phyloP scores from a whole-genome alignment of 2,888 invertebrate genomes.

The Nesidiocoris tenuis region DNA sequence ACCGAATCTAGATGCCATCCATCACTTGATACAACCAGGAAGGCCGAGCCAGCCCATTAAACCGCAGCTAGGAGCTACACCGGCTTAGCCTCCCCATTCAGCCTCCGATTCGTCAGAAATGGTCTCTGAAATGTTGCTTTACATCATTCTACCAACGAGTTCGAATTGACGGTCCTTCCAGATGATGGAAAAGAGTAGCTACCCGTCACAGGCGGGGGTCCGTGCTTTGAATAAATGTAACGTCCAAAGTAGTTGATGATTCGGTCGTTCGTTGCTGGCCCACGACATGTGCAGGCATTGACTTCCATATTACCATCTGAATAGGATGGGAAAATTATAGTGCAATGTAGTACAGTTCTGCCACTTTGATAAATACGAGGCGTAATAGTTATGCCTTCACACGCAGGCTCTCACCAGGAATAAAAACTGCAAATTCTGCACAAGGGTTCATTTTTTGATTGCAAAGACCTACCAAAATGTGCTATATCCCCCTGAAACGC shows the following conservation, averaged over 20 bases:
- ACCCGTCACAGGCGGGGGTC: not conserved
- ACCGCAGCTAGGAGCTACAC: not conserved
- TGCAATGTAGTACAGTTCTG: too few relatives aligned
- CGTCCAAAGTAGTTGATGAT: not conserved
- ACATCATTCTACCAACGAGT: not conserved
- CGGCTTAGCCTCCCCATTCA: not conserved
- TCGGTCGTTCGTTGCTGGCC: not conserved
- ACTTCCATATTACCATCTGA: too few relatives aligned
- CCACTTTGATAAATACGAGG: too few relatives aligned
- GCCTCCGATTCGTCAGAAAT: not conserved
- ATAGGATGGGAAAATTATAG: too few relatives aligned
- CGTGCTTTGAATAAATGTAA: not conserved
- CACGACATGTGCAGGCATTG: too few relatives aligned
- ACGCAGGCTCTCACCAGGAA: too few relatives aligned
- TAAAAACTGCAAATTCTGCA: too few relatives aligned
- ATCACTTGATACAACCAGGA: not conserved
- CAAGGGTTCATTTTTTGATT: too few relatives aligned
- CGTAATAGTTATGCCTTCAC: too few relatives aligned
- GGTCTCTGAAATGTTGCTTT: not conserved
- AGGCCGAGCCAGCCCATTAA: not conserved
- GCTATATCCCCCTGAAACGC: too few relatives aligned
- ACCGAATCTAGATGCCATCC: not conserved
- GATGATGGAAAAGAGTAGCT: not conserved
- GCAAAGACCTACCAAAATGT: too few relatives aligned
- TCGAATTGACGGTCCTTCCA: not conserved